These are phyloP conservation scores for Harpagus bidentatus DNA, from an alignment of 2,113 vertebrate species.

Conservation along the genomic window DNA sequence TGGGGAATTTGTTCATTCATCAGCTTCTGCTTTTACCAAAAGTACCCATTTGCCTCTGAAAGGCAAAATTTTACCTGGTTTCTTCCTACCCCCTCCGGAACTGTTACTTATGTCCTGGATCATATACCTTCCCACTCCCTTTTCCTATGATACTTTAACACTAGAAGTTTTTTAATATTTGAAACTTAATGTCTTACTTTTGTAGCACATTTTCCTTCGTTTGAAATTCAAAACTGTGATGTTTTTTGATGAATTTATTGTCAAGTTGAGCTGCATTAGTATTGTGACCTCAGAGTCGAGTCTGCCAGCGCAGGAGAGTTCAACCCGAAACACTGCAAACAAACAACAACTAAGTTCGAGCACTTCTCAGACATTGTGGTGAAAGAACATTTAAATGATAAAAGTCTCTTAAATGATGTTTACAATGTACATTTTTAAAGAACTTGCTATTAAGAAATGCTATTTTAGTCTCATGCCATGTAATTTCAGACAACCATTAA, in stretches of 20 bases:
- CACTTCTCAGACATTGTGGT: not conserved
- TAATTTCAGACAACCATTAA: not conserved
- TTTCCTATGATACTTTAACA: not conserved
- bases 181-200: conserved; percentile 78
- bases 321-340: conserved; percentile 89
- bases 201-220: conserved; percentile 99
- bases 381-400: not conserved
- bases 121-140: not conserved
- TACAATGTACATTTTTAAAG: not conserved
- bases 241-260: conserved; percentile 87
- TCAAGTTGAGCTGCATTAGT: conserved; percentile 95
- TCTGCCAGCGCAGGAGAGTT: conserved; percentile 92
- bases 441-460: not conserved
- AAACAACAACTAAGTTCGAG: not conserved
- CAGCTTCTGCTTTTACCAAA: not conserved
- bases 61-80: not conserved
- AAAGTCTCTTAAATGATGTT: rapidly evolving
- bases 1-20: not conserved
- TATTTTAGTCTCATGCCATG: not conserved
- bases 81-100: not conserved
- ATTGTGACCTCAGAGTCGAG: conserved; percentile 90
- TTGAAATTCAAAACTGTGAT: conserved; percentile 99
- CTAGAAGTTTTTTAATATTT: not conserved
- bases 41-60: not conserved
- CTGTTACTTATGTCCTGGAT: not conserved